Evolutionary conservation across 2,113 vertebrate species (phyloP).

Genomic region (Brachypodius melanocephalos): DNA sequence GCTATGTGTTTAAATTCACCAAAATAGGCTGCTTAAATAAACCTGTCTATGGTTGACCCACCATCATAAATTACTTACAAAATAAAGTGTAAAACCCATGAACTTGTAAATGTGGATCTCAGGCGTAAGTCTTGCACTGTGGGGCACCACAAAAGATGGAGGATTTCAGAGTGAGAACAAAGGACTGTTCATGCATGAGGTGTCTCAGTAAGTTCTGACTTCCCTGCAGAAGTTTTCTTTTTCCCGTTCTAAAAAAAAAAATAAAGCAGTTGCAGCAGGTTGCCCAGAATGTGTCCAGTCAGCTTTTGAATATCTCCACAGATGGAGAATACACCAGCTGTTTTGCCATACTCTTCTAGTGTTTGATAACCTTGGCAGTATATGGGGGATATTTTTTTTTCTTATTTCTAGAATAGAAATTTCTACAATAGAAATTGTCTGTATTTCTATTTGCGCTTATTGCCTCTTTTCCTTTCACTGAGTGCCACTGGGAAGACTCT

Average conservation of each 20-base stretch:
- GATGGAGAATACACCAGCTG: background rate
- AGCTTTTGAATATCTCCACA: background rate
- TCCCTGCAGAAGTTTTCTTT: background rate
- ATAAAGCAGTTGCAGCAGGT: background rate
- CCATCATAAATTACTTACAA: background rate
- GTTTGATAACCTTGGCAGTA: background rate
- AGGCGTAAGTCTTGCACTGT: background rate
- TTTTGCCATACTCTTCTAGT: background rate
- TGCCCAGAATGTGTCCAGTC: background rate
- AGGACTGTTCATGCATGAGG: background rate
- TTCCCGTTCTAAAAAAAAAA: background rate
- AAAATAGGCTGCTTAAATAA: background rate
- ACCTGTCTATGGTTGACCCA: background rate
- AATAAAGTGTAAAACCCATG: background rate
- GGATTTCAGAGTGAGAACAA: background rate
- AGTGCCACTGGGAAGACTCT: background rate
- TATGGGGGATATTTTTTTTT: background rate
- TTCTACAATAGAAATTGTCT: too few relatives aligned
- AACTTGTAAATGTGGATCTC: background rate
- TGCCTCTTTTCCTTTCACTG: background rate
- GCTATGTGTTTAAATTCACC: background rate
- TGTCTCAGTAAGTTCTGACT: background rate
- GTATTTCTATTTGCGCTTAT: background rate
- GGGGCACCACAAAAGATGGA: background rate
- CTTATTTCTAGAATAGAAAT: background rate